These are phyloP conservation scores for Volucella bombylans DNA, from an alignment of 2,888 invertebrate species.

Conservation along the genomic window DNA sequence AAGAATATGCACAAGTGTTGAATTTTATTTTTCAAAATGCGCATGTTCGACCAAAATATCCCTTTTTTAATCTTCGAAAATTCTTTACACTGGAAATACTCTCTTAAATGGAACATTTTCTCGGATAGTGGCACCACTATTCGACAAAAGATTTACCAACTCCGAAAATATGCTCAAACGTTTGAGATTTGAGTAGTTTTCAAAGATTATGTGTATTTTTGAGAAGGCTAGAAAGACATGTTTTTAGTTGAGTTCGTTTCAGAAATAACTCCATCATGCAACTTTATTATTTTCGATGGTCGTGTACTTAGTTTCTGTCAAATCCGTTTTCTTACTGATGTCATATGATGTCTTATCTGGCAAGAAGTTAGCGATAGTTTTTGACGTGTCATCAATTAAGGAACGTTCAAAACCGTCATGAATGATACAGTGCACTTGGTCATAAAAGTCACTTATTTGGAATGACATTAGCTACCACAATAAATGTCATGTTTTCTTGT, in stretches of 20 bases:
- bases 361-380: too few species aligned
- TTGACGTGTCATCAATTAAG: too few species aligned
- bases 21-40: conserved; percentile 11
- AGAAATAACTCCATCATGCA: too few species aligned
- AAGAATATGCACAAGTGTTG: conserved; percentile 40
- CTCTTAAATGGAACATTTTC: conserved; percentile 60
- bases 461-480: neutral
- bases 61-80: conserved; percentile 50
- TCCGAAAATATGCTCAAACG: too few species aligned
- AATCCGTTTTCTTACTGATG: too few species aligned
- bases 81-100: conserved; percentile 22
- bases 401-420: neutral
- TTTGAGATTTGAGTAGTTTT: too few species aligned
- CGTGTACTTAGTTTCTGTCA: too few species aligned
- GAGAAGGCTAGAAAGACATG: neutral
- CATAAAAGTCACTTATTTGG: neutral
- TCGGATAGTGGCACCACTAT: neutral
- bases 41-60: conserved; percentile 58
- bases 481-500: conserved; percentile 53
- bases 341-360: too few species aligned
- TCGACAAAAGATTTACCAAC: too few species aligned
- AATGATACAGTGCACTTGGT: too few species aligned
- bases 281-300: too few species aligned
- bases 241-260: neutral
- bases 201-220: neutral